Conservation (phyloP, 2,113 vertebrate genomes). For the Leptodactylus fuscus region DNA sequence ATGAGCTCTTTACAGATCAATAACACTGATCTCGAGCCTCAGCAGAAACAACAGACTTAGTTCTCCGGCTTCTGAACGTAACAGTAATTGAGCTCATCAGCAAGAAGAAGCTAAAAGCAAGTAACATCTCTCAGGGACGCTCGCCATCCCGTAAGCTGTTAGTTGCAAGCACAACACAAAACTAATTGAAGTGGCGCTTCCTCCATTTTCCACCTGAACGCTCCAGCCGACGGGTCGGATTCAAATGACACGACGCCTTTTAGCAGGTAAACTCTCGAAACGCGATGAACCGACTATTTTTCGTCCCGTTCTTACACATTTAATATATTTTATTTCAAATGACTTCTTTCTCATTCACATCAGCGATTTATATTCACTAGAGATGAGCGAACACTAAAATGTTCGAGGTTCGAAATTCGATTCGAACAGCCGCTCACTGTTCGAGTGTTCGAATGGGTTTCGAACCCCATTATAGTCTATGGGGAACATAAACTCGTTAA, state of each 20-base stretch:
- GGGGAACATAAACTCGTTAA: too few relatives aligned
- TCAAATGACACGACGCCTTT: neutral
- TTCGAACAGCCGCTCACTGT: too few relatives aligned
- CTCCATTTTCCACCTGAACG: slow-evolving; percentile 25
- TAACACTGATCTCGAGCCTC: neutral
- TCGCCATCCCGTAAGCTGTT: slow-evolving; percentile 20
- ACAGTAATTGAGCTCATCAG: slow-evolving; percentile 35
- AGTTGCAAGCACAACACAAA: slow-evolving; percentile 23
- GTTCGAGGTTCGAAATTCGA: too few relatives aligned
- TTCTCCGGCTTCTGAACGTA: neutral
- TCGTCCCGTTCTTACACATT: neutral
- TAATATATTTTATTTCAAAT: neutral
- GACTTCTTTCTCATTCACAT: neutral
- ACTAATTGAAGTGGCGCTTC: slow-evolving; percentile 31
- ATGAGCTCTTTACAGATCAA: neutral
- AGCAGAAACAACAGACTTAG: neutral
- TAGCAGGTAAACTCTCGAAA: neutral
- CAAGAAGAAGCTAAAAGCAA: neutral
- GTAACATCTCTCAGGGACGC: slow-evolving; percentile 21
- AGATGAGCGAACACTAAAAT: too few relatives aligned
- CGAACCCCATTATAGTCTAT: too few relatives aligned
- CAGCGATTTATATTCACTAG: neutral
- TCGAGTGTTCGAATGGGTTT: too few relatives aligned
- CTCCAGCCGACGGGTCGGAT: slow-evolving; percentile 6
- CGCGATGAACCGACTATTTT: neutral